phyloP scores from a whole-genome alignment of 1,140 invertebrate genomes.

The Artemia franciscana region DNA sequence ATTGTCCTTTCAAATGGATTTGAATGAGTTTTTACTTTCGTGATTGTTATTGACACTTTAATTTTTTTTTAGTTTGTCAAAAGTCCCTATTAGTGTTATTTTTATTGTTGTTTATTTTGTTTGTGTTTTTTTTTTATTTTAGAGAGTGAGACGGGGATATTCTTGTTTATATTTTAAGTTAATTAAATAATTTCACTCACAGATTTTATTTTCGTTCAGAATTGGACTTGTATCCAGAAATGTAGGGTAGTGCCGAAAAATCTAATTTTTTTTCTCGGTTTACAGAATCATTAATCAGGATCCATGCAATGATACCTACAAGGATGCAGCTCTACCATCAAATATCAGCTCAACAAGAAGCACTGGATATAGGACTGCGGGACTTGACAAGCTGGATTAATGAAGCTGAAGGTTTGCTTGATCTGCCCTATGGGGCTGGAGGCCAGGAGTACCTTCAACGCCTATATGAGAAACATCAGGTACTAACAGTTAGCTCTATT shows the following conservation, averaged over 20 bases:
- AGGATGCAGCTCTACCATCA: constrained; percentile 57
- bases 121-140: too few species aligned
- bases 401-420: constrained; percentile 47
- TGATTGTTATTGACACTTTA: too few species aligned
- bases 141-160: too few species aligned
- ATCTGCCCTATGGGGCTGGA: constrained; percentile 29
- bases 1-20: too few species aligned
- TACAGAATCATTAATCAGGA: constrained; percentile 46
- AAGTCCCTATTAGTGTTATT: too few species aligned
- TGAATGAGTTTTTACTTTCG: too few species aligned
- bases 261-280: constrained; percentile 7
- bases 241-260: too few species aligned
- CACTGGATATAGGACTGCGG: constrained; percentile 55
- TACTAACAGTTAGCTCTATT: too few species aligned
- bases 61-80: too few species aligned
- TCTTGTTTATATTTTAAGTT: too few species aligned
- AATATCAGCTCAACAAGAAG: constrained; percentile 66
- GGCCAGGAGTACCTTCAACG: constrained; percentile 44
- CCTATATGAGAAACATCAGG: constrained; percentile 55
- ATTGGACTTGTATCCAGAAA: constrained; percentile 2
- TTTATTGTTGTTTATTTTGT: too few species aligned
- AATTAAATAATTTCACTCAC: constrained; percentile 2
- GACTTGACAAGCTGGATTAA: constrained; percentile 67
- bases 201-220: background rate
- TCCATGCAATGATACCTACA: constrained; percentile 50